A percentile compares a stretch with the other conserved stretches of the same genome.
These are phyloP conservation scores for Thunnus maccoyii DNA, from an alignment of 2,113 vertebrate species.

Conservation along the genomic window DNA sequence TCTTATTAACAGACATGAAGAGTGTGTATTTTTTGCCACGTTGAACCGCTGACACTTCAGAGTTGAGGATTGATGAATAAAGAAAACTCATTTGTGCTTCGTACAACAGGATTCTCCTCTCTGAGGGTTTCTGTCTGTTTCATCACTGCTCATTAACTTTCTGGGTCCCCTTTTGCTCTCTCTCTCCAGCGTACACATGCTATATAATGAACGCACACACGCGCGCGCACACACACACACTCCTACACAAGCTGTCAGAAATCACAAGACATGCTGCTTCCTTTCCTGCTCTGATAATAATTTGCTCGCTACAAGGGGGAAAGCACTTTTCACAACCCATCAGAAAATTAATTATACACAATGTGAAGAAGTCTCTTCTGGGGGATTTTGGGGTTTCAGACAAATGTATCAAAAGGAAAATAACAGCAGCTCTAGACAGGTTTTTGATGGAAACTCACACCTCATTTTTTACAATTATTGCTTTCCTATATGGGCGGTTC, in stretches of 20 bases:
- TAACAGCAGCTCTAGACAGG: background rate
- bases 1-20: conserved; percentile 27
- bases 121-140: conserved; percentile 50
- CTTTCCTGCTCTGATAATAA: conserved; percentile 46
- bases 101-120: conserved; percentile 31
- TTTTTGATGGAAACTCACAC: conserved; percentile 2
- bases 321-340: conserved; percentile 31
- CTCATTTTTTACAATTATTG: conserved; percentile 4
- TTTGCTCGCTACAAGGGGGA: conserved; percentile 30
- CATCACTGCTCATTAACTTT: conserved; percentile 64
- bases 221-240: conserved; percentile 32
- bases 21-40: background rate
- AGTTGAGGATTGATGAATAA: conserved; percentile 21
- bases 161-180: background rate
- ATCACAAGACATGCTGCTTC: conserved; percentile 43
- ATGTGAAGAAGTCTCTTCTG: conserved; percentile 10
- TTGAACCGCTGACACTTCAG: conserved; percentile 12
- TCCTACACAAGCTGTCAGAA: conserved; percentile 51
- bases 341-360: conserved; percentile 62
- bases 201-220: conserved; percentile 28
- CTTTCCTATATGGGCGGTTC: background rate
- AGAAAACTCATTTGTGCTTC: conserved; percentile 41
- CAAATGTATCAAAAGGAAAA: conserved; percentile 46
- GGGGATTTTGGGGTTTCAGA: conserved; percentile 33
- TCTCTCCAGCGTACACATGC: conserved; percentile 3